Percentiles rank a stretch among this genome's conserved stretches.
Evolutionary conservation across 2,888 invertebrate species (phyloP).

Genomic region (Tenthredo distinguenda): DNA sequence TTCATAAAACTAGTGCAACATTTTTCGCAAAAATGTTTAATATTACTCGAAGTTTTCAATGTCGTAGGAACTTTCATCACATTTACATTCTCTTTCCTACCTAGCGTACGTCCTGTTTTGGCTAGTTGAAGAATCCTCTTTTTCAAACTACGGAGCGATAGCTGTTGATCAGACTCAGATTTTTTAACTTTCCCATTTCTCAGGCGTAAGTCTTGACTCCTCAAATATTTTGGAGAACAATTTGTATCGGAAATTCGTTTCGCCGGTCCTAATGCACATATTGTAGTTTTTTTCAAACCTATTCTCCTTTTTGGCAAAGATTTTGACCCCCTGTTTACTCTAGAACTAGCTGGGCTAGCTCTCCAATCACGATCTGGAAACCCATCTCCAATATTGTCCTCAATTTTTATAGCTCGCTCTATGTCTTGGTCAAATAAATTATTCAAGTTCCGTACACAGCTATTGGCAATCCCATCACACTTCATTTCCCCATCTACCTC

Average conservation of each 20-base stretch:
- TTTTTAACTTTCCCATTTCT: constrained; percentile 65
- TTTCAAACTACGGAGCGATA: constrained; percentile 4
- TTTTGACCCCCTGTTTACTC: neutral
- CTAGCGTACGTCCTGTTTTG: neutral
- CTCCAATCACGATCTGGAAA: neutral
- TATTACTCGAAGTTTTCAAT: constrained; percentile 56
- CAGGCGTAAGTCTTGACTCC: constrained; percentile 65
- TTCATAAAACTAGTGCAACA: constrained; percentile 66
- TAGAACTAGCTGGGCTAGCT: neutral
- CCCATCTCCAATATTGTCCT: neutral
- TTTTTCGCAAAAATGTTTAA: constrained; percentile 67
- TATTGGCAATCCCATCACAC: neutral
- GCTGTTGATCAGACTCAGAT: constrained; percentile 25
- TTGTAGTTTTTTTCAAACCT: constrained; percentile 1
- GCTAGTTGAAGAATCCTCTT: neutral
- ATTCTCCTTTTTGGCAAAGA: neutral
- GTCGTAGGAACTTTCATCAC: constrained; percentile 11
- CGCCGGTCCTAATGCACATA: neutral
- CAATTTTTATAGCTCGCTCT: constrained; percentile 27
- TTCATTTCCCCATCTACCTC: neutral
- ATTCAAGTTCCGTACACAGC: constrained; percentile 24
- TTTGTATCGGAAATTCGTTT: constrained; percentile 9
- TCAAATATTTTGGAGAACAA: constrained; percentile 61
- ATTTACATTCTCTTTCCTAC: constrained; percentile 1
- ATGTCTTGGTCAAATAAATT: constrained; percentile 10